Evolutionary conservation across 2,797 vertebrate species (phyloP).

Genomic region (Luscinia luscinia): DNA sequence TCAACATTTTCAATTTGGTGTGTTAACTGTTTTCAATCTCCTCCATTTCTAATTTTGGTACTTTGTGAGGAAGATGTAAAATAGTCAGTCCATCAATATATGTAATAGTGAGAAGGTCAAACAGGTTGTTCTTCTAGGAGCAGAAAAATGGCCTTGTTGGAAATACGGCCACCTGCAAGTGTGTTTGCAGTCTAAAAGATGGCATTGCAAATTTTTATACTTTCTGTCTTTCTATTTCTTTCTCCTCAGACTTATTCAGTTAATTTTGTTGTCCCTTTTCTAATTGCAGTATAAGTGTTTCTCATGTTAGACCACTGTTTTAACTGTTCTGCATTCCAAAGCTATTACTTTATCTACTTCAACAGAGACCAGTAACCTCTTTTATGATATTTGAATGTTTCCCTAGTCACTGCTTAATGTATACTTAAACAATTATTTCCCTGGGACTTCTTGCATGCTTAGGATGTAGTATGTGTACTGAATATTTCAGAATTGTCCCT

Average conservation of each 20-base stretch:
- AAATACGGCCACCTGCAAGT: background rate
- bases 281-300: background rate
- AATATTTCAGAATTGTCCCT: background rate
- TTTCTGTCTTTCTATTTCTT: background rate
- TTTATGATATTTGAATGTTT: background rate
- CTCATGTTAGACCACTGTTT: background rate
- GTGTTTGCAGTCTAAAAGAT: background rate
- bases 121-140: background rate
- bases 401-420: background rate
- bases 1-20: conserved; percentile 51
- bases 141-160: background rate
- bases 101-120: conserved; percentile 30
- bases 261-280: background rate
- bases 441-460: background rate
- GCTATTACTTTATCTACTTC: background rate
- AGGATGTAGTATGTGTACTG: background rate
- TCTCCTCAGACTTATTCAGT: background rate
- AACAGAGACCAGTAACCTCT: background rate
- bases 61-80: conserved; percentile 35
- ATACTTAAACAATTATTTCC: background rate
- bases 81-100: conserved; percentile 11
- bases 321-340: background rate
- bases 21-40: conserved; percentile 29
- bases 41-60: conserved; percentile 37
- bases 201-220: background rate